Base-by-base conservation (phyloP, 1,140 invertebrate species). In the Sarcophaga peregrina region DNA sequence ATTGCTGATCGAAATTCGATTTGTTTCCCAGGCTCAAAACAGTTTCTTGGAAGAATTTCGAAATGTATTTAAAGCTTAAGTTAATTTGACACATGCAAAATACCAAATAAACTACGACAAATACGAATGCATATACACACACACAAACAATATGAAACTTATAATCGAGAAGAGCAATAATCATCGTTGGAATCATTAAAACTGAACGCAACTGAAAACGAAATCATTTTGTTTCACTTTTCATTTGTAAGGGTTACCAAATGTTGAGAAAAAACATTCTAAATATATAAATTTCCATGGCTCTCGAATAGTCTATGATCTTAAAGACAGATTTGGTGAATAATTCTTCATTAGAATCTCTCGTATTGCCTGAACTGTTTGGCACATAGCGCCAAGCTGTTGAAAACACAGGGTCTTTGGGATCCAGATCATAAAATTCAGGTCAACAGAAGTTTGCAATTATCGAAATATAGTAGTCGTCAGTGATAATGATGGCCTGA, bases 1-100 rank as follows among this genome's bases (percentile, higher is more conserved):
- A 25, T 68, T 25, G 0, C n/a, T 68, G 8, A 68, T 68, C 62
- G 62, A 17, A 68, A 20, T 20, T 68, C 62, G 20, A 7, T 7
- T 68, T 68, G 62, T 10, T 68, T 68, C n/a, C 62, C 62, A 68
- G 17, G 62, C n/a, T 68, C 20, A 68, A n/a, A 37, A 20, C 62
- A 68, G 62, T 68, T 68, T 68, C 54, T 68, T 68, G 62, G 62
- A 68, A 68, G 17, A 25, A 68, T 68, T 68, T 68, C 62, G 20
- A 68, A 68, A 68, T 20, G 6, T 68, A 68, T 68, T 68, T 68
- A 68, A 68, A 68, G 62, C 62, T 25, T 68, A 68, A 68, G 20
- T 68, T 68, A 68, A 68, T 68, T 68, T 68, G 62, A 68, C 62
- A 25, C 17, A 68, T 68, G 62, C 62, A 68, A 68, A 68, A 20